These are phyloP conservation scores for Galbula dea DNA, from an alignment of 2,113 vertebrate species.

Conservation along the genomic window DNA sequence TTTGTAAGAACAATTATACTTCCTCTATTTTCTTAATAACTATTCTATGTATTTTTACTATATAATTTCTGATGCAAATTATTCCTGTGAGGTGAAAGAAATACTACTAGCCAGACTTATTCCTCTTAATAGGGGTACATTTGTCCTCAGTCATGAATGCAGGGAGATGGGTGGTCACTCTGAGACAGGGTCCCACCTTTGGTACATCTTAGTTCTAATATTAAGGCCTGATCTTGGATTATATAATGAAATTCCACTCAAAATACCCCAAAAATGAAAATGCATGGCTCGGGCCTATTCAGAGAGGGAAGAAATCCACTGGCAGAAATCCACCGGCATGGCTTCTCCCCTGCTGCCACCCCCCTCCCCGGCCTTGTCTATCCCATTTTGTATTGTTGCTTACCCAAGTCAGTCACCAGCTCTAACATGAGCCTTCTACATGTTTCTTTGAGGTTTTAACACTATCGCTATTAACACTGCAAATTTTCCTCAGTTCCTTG, in stretches of 20 bases:
- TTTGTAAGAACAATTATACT: neutral
- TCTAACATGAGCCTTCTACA: neutral
- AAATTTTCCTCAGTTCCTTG: neutral
- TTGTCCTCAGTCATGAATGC: neutral
- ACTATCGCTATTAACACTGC: neutral
- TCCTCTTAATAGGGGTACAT: neutral
- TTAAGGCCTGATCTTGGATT: neutral
- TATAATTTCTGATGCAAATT: neutral
- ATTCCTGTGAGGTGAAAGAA: neutral
- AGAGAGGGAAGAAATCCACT: neutral
- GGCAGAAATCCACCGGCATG: neutral
- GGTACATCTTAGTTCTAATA: neutral
- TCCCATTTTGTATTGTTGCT: neutral
- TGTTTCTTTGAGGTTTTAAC: neutral
- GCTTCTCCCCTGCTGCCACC: neutral
- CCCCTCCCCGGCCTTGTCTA: too few species aligned
- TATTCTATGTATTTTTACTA: neutral
- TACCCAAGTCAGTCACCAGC: neutral
- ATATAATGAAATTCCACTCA: neutral
- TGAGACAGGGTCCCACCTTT: neutral
- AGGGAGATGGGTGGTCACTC: neutral
- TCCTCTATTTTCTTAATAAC: neutral
- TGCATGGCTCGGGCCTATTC: neutral
- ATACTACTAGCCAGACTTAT: neutral
- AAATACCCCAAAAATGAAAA: neutral